A percentile compares a stretch with the other conserved stretches of the same genome.
Conservation (phyloP, 2,797 vertebrate genomes). For the Rhinogobio ventralis region DNA sequence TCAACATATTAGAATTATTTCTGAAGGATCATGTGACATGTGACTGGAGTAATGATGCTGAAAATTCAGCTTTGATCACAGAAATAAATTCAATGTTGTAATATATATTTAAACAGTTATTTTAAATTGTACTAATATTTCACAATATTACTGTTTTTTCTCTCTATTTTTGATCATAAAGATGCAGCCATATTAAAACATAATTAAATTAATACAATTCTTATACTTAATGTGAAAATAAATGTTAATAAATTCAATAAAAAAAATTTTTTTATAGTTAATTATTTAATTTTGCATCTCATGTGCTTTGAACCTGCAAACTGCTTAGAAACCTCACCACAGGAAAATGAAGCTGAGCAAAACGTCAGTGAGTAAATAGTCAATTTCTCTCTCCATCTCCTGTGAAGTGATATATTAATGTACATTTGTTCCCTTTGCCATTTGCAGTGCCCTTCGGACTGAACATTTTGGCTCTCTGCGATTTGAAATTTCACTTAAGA, state of each 20-base stretch:
- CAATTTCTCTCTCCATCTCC: not conserved
- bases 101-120: not conserved
- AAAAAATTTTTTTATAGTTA: not conserved
- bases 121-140: not conserved
- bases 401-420: not conserved
- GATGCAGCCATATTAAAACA: not conserved
- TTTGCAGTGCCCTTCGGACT: conserved; percentile 13
- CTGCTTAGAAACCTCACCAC: not conserved
- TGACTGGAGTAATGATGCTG: not conserved
- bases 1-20: not conserved
- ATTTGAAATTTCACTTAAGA: conserved; percentile 23
- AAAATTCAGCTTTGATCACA: not conserved
- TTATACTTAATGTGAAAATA: not conserved
- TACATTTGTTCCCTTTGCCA: not conserved
- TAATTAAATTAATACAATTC: not conserved
- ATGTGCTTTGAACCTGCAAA: not conserved
- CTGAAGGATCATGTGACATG: not conserved
- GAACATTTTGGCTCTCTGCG: not conserved
- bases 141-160: too few species aligned
- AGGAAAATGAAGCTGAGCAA: not conserved
- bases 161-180: not conserved
- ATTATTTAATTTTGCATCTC: not conserved
- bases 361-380: not conserved
- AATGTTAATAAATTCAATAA: not conserved
- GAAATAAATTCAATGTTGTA: not conserved